Conservation (phyloP, 2,888 invertebrate genomes). For the Plusia festucae region DNA sequence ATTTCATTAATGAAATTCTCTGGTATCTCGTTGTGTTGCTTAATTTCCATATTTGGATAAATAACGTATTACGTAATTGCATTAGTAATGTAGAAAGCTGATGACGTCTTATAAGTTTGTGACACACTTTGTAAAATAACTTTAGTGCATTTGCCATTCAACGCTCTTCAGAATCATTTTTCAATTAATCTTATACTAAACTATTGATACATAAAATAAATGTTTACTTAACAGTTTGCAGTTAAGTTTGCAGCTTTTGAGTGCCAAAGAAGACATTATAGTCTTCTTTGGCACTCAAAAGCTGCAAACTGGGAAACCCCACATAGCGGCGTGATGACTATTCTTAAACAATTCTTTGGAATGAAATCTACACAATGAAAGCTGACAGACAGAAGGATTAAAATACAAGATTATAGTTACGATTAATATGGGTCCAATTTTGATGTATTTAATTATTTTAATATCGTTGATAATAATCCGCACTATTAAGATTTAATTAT, state of each 20-base stretch:
- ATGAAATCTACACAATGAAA: background rate
- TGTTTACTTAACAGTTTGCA: background rate
- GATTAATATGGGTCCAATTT: background rate
- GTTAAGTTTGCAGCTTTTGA: background rate
- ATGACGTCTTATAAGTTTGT: background rate
- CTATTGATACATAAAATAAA: background rate
- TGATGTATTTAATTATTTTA: background rate
- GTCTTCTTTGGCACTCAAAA: background rate
- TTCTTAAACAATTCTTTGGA: background rate
- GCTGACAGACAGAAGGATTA: background rate
- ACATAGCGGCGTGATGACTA: background rate
- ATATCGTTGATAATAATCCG: background rate
- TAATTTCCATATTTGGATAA: conserved; percentile 2
- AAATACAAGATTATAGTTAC: background rate
- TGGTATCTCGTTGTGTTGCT: background rate
- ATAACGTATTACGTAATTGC: background rate
- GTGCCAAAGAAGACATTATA: background rate
- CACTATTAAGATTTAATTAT: background rate
- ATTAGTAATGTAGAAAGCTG: conserved; percentile 7
- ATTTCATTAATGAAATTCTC: conserved; percentile 1
- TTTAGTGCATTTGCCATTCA: background rate
- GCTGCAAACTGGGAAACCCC: background rate
- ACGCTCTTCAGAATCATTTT: background rate
- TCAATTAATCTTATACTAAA: background rate
- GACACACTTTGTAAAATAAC: conserved; percentile 1